phyloP scores from a whole-genome alignment of 1,140 invertebrate species.

The Globodera ellingtonae region DNA sequence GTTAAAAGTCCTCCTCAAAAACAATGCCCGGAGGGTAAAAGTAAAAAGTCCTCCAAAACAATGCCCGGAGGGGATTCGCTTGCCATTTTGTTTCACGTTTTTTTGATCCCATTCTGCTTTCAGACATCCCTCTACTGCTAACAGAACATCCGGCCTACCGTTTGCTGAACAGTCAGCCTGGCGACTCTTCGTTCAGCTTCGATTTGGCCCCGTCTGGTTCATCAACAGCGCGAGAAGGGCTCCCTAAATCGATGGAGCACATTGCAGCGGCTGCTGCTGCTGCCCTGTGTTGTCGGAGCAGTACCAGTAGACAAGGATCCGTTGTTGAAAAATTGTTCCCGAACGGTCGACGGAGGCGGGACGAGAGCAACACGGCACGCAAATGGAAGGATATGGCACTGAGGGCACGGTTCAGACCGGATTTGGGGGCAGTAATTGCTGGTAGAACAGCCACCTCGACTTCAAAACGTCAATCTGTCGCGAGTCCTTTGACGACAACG shows the following conservation, averaged over 20 bases:
- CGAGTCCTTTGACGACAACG: too few relatives aligned
- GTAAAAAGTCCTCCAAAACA: too few relatives aligned
- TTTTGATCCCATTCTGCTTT: neutral
- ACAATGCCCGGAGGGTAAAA: too few relatives aligned
- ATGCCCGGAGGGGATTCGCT: too few relatives aligned
- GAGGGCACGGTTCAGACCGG: too few relatives aligned
- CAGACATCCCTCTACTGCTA: neutral
- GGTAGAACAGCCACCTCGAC: neutral
- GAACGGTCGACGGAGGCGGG: neutral
- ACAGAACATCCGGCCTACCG: neutral
- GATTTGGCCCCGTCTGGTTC: neutral
- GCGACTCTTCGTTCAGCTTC: neutral
- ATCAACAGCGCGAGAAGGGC: neutral
- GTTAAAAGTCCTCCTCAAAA: too few relatives aligned
- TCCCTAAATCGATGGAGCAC: neutral
- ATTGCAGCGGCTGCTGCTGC: neutral
- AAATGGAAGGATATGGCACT: neutral
- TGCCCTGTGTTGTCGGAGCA: too few relatives aligned
- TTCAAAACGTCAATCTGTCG: too few relatives aligned
- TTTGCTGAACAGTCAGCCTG: neutral
- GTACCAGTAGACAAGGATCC: neutral
- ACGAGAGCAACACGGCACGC: neutral
- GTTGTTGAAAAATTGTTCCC: neutral
- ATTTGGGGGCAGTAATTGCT: neutral
- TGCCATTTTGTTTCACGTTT: neutral